These are phyloP conservation scores for Mactromeris polynyma DNA, from an alignment of 2,888 invertebrate genomes.

Conservation along the genomic window DNA sequence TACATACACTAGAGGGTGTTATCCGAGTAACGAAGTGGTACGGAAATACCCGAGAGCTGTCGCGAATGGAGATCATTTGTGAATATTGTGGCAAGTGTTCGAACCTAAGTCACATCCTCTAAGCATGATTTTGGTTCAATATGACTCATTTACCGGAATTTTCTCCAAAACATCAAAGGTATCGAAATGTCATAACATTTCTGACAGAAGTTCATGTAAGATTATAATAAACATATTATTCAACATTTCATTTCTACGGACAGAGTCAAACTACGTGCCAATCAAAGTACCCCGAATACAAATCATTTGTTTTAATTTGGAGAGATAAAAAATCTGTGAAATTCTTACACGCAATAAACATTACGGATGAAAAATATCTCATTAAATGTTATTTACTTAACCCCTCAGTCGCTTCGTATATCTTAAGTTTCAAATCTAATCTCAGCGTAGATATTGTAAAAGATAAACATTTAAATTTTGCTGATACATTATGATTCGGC, in stretches of 20 bases:
- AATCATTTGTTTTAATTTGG: not conserved
- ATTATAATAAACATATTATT: not conserved
- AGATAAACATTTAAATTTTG: constrained; percentile 13
- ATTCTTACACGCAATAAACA: not conserved
- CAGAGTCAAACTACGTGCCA: not conserved
- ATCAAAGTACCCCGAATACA: not conserved
- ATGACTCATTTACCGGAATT: too few species aligned
- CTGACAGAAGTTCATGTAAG: not conserved
- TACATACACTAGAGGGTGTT: too few species aligned
- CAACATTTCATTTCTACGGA: not conserved
- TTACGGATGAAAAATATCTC: not conserved
- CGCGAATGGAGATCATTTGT: too few species aligned
- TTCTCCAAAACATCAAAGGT: too few species aligned
- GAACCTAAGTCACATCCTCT: too few species aligned
- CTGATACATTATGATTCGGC: constrained; percentile 39
- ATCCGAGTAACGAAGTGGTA: too few species aligned
- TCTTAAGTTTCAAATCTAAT: not conserved
- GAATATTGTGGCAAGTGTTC: too few species aligned
- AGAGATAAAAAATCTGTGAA: not conserved
- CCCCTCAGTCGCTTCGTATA: not conserved
- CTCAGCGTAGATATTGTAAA: constrained; percentile 20
- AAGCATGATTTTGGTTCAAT: too few species aligned
- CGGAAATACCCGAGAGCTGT: too few species aligned
- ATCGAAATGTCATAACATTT: too few species aligned
- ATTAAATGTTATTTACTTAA: not conserved